Evolutionary conservation across 1,140 invertebrate genomes (phyloP), one percentile per base, ranked within the genome.

Genomic region (Daktulosphaira vitifoliae): DNA sequence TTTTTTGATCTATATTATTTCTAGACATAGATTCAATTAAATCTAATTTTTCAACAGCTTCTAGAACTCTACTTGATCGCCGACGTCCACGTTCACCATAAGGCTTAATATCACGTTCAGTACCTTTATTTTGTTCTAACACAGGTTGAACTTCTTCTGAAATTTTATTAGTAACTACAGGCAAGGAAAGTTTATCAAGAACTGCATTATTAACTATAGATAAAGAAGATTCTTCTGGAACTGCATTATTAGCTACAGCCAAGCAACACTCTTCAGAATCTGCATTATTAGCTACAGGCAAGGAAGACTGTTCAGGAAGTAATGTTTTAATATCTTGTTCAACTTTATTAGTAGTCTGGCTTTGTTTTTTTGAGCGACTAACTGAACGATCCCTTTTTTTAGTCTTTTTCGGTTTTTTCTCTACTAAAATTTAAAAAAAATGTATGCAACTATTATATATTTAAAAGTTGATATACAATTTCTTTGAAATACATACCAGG

Each of bases 401-500:
- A 1, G 51, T 4, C n/a, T 66, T 66, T 8, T 44, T 66, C 8
- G 56, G 42, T 48, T 62, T 62, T n/a, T 62, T 62, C 23, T 62
- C 56, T 6, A 62, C 56, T 62, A 62, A 48, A n/a, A n/a, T n/a
- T n/a, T n/a, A n/a, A 62, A 48, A 6, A 25, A n/a, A n/a, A 33
- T 48, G 11, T 15, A 44, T 42, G n/a, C n/a, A n/a, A n/a, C n/a
- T n/a, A n/a, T n/a, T n/a, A n/a, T n/a, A n/a, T n/a, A n/a, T n/a
- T n/a, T n/a, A n/a, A n/a, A n/a, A n/a, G n/a, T n/a, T n/a, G n/a
- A n/a, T n/a, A 33, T 33, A 33, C 29, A 11, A 6, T 33, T 33
- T 6, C 25, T 20, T 2, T 44, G n/a, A 7, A 29, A 23, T 54
- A 44, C 53, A 37, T 38, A 59, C 26, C 79, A 23, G 69, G 68